phyloP scores from a whole-genome alignment of 2,888 invertebrate genomes.

The Sycophila texana region DNA sequence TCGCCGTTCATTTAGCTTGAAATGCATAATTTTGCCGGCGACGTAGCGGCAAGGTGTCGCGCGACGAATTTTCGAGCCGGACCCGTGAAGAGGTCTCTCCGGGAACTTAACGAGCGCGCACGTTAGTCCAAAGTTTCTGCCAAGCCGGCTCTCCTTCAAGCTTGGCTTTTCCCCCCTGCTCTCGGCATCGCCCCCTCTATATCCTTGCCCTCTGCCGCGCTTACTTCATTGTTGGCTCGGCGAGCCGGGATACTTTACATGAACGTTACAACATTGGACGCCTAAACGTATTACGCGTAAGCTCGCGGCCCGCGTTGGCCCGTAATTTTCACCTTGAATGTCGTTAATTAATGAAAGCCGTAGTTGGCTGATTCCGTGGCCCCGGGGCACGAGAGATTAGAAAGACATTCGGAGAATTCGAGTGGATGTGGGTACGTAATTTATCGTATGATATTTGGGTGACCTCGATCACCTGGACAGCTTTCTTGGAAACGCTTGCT shows the following conservation, averaged over 20 bases:
- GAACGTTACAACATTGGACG: slow-evolving; percentile 11
- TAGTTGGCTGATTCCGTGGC: neutral
- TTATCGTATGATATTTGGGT: too few relatives aligned
- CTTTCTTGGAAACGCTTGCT: too few relatives aligned
- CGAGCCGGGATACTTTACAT: neutral
- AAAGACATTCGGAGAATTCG: neutral
- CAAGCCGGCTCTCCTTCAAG: neutral
- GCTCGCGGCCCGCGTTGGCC: neutral
- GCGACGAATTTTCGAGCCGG: slow-evolving; percentile 9
- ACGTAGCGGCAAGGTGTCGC: neutral
- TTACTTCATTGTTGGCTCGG: neutral
- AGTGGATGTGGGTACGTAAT: neutral
- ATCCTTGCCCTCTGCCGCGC: neutral
- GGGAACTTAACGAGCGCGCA: slow-evolving; percentile 32
- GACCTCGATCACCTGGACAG: too few relatives aligned
- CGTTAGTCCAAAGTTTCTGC: slow-evolving; percentile 3
- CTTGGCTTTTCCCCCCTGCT: neutral
- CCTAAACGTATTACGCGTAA: slow-evolving; percentile 1
- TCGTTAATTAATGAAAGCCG: slow-evolving; percentile 45
- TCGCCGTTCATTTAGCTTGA: slow-evolving; percentile 31
- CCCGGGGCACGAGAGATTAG: too few relatives aligned
- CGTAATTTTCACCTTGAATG: slow-evolving; percentile 21
- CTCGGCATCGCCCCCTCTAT: too few relatives aligned
- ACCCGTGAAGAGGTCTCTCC: slow-evolving; percentile 23
- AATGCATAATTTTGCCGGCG: slow-evolving; percentile 39